phyloP scores from a whole-genome alignment of 2,113 vertebrate genomes.

The Apus apus region DNA sequence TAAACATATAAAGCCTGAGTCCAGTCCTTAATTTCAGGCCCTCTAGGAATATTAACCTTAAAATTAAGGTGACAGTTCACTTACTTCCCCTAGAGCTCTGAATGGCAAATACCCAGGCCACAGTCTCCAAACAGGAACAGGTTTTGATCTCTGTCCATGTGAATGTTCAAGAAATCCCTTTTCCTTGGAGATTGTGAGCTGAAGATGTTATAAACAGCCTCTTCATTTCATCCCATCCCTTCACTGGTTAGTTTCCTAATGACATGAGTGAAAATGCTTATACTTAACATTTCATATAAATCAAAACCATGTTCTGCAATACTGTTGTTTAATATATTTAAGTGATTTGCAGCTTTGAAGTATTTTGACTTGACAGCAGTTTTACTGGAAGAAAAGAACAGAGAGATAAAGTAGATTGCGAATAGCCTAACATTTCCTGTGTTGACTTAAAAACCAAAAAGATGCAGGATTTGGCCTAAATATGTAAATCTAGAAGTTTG shows the following conservation, averaged over 20 bases:
- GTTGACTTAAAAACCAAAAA: background rate
- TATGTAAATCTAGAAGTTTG: background rate
- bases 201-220: background rate
- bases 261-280: background rate
- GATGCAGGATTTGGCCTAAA: background rate
- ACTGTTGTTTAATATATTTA: background rate
- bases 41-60: background rate
- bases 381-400: background rate
- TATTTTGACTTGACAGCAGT: background rate
- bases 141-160: background rate
- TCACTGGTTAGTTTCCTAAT: background rate
- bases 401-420: background rate
- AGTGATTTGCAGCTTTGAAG: background rate
- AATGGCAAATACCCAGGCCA: background rate
- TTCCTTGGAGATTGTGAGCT: fast-evolving
- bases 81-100: background rate
- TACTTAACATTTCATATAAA: background rate
- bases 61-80: background rate
- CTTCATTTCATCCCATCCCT: background rate
- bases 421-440: background rate
- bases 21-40: background rate
- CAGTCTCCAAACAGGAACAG: background rate
- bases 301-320: background rate
- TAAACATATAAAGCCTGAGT: background rate
- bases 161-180: background rate